Conservation (phyloP, 2,113 vertebrate species). For the Pseudonaja textilis region DNA sequence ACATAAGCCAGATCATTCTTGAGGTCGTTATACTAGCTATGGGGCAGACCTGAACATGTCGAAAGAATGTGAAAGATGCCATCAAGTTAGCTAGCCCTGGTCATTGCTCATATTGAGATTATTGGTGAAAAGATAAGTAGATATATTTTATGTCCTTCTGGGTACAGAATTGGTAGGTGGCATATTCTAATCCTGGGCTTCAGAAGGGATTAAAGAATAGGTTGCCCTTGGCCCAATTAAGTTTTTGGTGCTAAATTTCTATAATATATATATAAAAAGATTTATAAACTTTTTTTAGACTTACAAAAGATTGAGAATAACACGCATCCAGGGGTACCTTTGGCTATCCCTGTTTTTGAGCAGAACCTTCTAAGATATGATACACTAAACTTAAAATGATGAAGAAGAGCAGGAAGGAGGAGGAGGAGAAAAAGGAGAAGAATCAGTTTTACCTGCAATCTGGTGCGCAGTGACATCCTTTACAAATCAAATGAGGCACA, state of each 20-base stretch:
- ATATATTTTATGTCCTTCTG: not conserved
- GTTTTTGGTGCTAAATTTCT: not conserved
- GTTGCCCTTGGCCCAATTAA: not conserved
- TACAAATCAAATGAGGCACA: not conserved
- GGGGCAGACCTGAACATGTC: not conserved
- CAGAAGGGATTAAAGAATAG: not conserved
- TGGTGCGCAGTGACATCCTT: not conserved
- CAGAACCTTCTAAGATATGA: not conserved
- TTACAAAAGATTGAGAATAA: not conserved
- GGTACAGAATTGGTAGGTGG: not conserved
- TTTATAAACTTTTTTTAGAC: not conserved
- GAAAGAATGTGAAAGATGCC: not conserved
- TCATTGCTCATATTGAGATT: not conserved
- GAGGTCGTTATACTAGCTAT: not conserved
- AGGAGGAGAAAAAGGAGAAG: not conserved
- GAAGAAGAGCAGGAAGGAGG: not conserved
- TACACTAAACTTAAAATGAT: not conserved
- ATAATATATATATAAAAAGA: not conserved
- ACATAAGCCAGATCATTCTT: not conserved
- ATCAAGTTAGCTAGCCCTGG: not conserved
- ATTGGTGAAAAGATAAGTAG: not conserved
- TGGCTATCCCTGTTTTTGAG: not conserved
- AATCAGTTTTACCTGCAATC: not conserved
- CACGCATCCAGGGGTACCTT: not conserved
- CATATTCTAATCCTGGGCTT: not conserved